phyloP scores from a whole-genome alignment of 2,113 vertebrate genomes.

The Brachyistius frenatus region DNA sequence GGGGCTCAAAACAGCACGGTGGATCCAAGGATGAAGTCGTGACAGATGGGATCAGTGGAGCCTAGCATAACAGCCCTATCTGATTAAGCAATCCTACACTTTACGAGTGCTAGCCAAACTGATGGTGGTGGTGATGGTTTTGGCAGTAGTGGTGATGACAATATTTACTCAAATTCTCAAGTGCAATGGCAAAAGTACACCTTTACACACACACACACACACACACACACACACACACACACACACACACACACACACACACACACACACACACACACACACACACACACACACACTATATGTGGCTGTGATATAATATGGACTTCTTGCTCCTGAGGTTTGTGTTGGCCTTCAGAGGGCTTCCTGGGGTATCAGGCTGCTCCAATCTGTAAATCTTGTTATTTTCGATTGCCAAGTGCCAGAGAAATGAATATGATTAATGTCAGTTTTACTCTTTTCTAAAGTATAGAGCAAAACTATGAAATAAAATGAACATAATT shows the following conservation, averaged over 20 bases:
- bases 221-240: no score
- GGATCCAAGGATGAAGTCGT: constrained; percentile 68
- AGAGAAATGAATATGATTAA: constrained; percentile 23
- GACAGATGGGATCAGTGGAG: constrained; percentile 77
- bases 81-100: constrained; percentile 58
- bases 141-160: constrained; percentile 19
- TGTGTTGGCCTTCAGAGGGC: constrained; percentile 27
- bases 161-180: constrained; percentile 27
- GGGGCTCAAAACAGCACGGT: constrained; percentile 56
- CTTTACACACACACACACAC: background rate
- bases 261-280: no score
- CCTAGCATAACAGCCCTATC: constrained; percentile 53
- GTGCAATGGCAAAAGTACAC: constrained; percentile 11
- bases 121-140: constrained; percentile 22
- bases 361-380: constrained; percentile 19
- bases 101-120: constrained; percentile 38
- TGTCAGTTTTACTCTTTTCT: no score
- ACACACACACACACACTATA: no score
- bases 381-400: constrained; percentile 30
- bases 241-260: no score
- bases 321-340: constrained; percentile 29
- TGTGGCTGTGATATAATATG: constrained; percentile 25
- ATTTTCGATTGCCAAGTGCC: constrained; percentile 36
- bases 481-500: no score
- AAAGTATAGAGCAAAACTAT: no score